phyloP scores from a whole-genome alignment of 2,797 vertebrate species.

The Halcyon leucocephala region DNA sequence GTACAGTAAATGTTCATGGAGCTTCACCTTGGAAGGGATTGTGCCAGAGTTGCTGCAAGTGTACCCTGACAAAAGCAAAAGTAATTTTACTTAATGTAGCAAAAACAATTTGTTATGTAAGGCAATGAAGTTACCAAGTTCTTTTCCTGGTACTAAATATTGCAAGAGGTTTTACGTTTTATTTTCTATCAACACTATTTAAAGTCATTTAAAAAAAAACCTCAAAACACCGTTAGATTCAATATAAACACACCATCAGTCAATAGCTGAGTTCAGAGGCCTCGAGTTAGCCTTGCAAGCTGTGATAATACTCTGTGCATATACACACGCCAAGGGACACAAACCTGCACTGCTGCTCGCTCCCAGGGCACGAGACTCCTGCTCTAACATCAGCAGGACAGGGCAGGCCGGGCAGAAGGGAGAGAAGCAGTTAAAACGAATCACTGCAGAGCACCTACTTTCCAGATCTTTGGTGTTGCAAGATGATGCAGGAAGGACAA shows the following conservation, averaged over 20 bases:
- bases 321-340: not conserved
- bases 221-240: not conserved
- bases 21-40: not conserved
- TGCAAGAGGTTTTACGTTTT: not conserved
- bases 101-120: not conserved
- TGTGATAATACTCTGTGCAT: not conserved
- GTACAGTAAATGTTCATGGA: not conserved
- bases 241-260: not conserved
- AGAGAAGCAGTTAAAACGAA: not conserved
- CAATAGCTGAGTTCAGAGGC: not conserved
- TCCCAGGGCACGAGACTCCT: not conserved
- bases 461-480: not conserved
- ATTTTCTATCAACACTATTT: not conserved
- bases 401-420: not conserved
- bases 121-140: not conserved
- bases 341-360: rapidly evolving
- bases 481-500: not conserved
- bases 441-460: not conserved
- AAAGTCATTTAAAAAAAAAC: not conserved
- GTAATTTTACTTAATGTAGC: not conserved
- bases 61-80: not conserved
- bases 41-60: not conserved
- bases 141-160: not conserved
- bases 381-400: not conserved
- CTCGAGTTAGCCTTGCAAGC: constrained; percentile 22